Evolutionary conservation across 2,113 vertebrate genomes (phyloP).

Genomic region (Strix uralensis): DNA sequence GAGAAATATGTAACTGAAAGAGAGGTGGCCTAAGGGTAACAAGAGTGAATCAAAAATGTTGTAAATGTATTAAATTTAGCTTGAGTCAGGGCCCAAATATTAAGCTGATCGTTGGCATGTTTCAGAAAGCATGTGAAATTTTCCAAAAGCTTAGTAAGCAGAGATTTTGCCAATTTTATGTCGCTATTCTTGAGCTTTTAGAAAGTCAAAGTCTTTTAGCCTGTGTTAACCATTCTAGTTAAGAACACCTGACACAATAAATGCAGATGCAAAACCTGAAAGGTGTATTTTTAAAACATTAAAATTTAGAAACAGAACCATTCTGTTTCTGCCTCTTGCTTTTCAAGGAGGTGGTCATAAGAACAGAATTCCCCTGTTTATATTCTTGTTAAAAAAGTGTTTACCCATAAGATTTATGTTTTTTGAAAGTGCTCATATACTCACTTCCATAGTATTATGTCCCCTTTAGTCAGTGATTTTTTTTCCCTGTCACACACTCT

Average conservation of each 20-base stretch:
- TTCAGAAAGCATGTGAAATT: neutral
- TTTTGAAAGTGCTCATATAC: neutral
- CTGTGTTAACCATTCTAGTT: neutral
- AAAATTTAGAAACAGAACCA: neutral
- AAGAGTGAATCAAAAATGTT: conserved; percentile 1
- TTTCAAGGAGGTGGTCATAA: neutral
- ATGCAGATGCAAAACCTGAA: neutral
- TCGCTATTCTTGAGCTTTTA: neutral
- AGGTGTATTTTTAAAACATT: neutral
- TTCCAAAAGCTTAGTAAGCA: neutral
- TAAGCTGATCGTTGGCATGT: neutral
- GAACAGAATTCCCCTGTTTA: neutral
- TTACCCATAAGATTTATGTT: neutral
- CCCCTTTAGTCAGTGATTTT: neutral
- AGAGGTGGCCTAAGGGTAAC: neutral
- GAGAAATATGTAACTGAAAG: neutral
- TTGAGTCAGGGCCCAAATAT: neutral
- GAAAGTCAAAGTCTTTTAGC: neutral
- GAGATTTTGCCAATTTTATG: neutral
- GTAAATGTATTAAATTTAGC: neutral
- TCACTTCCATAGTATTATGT: neutral
- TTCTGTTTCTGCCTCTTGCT: neutral
- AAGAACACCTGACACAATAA: neutral
- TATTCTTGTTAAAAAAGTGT: neutral
- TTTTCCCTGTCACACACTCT: neutral